These are phyloP conservation scores for Chrysodeixis includens DNA, from an alignment of 2,888 invertebrate genomes.

Conservation along the genomic window DNA sequence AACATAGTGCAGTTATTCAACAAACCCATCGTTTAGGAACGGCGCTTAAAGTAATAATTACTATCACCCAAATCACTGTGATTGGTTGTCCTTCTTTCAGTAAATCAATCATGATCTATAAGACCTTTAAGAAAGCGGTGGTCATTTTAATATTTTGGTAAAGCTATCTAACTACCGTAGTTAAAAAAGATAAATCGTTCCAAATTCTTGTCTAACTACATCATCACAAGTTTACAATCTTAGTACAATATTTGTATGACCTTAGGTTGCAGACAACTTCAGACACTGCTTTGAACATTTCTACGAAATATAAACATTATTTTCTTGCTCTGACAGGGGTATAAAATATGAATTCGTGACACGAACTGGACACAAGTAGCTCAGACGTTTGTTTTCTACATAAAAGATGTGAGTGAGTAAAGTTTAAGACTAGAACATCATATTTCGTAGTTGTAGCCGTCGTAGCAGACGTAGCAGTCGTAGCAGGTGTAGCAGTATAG, in stretches of 20 bases:
- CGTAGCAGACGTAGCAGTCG: too few relatives aligned
- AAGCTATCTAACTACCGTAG: too few relatives aligned
- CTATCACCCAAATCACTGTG: too few relatives aligned
- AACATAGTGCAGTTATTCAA: too few relatives aligned
- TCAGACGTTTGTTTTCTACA: conserved; percentile 19
- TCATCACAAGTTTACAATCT: not conserved
- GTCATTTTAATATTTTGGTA: too few relatives aligned
- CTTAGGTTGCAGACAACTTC: not conserved
- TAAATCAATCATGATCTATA: too few relatives aligned
- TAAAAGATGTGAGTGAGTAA: conserved; percentile 13
- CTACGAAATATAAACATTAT: conserved; percentile 27
- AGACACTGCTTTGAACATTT: conserved; percentile 14
- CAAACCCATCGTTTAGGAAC: too few relatives aligned
- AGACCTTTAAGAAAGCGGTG: too few relatives aligned
- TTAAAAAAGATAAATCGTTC: not conserved
- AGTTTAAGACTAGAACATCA: not conserved
- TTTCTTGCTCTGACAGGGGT: conserved; percentile 41
- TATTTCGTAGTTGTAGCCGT: too few relatives aligned
- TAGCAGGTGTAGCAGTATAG: too few relatives aligned
- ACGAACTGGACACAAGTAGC: conserved; percentile 31
- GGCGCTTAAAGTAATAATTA: too few relatives aligned
- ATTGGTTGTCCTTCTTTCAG: too few relatives aligned
- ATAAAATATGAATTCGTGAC: conserved; percentile 48
- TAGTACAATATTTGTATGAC: not conserved
- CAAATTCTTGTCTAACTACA: not conserved